Conservation (phyloP, 2,888 invertebrate species). For the Aporophyla lueneburgensis region DNA sequence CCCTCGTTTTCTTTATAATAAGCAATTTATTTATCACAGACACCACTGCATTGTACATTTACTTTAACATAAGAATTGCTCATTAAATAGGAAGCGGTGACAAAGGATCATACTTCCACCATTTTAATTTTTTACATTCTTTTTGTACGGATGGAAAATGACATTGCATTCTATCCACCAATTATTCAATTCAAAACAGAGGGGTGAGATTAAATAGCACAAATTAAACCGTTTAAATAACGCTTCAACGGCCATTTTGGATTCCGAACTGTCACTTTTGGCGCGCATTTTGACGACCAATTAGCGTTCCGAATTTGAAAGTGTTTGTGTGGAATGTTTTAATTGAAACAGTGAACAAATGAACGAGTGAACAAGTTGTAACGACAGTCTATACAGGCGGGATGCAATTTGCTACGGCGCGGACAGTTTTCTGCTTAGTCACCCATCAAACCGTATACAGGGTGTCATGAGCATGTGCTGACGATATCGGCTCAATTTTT, state of each 20-base stretch:
- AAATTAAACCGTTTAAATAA: slow-evolving; percentile 78
- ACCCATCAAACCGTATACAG: slow-evolving; percentile 74
- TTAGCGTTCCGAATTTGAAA: slow-evolving; percentile 76
- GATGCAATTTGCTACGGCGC: slow-evolving; percentile 72
- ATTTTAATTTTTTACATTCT: slow-evolving; percentile 53
- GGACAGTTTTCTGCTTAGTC: slow-evolving; percentile 77
- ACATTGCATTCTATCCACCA: slow-evolving; percentile 75
- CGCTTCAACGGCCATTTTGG: slow-evolving; percentile 78
- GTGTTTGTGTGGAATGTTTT: slow-evolving; percentile 71
- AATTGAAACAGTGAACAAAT: slow-evolving; percentile 70
- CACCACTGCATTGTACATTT: slow-evolving; percentile 20
- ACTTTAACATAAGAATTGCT: slow-evolving; percentile 42
- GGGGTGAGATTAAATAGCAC: slow-evolving; percentile 74
- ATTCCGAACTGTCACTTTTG: slow-evolving; percentile 79
- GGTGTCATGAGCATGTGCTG: slow-evolving; percentile 58
- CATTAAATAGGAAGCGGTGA: slow-evolving; percentile 33
- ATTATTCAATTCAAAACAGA: slow-evolving; percentile 74
- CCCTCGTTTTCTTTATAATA: slow-evolving; percentile 44
- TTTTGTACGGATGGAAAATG: slow-evolving; percentile 64
- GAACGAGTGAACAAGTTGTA: slow-evolving; percentile 74
- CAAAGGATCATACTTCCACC: slow-evolving; percentile 45
- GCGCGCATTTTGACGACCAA: slow-evolving; percentile 78
- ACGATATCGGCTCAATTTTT: slow-evolving; percentile 53
- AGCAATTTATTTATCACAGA: slow-evolving; percentile 49
- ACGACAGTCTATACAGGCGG: slow-evolving; percentile 69